phyloP scores from a whole-genome alignment of 2,888 invertebrate genomes.

The Blastobasis adustella region DNA sequence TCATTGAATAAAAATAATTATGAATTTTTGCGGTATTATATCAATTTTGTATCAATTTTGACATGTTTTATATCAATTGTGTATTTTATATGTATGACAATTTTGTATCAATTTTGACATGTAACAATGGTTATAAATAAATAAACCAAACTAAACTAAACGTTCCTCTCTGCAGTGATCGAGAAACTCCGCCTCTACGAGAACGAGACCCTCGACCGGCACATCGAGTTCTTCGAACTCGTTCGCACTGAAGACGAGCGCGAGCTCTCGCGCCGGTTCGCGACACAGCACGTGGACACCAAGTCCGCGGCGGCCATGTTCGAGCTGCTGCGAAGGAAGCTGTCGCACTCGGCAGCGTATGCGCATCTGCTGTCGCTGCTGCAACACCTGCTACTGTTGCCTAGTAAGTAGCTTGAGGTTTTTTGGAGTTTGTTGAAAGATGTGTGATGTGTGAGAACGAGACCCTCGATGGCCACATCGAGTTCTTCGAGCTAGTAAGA shows the following conservation, averaged over 20 bases:
- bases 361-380: slow-evolving; percentile 93
- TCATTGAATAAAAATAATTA: too few species aligned
- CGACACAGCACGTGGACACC: slow-evolving; percentile 93
- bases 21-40: too few species aligned
- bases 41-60: too few species aligned
- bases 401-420: slow-evolving; percentile 43
- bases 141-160: too few species aligned
- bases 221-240: slow-evolving; percentile 99
- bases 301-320: slow-evolving; percentile 96
- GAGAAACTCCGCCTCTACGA: slow-evolving; percentile 94
- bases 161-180: too few species aligned
- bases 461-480: slow-evolving; percentile 95
- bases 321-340: slow-evolving; percentile 88
- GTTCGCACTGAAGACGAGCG: slow-evolving; percentile 97
- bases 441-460: slow-evolving; percentile 85
- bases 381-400: slow-evolving; percentile 90
- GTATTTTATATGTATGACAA: too few species aligned
- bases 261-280: slow-evolving; percentile 92
- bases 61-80: too few species aligned
- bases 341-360: slow-evolving; percentile 94
- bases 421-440: too few species aligned
- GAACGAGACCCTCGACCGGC: slow-evolving; percentile 94
- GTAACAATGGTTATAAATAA: too few species aligned
- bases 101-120: too few species aligned
- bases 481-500: slow-evolving; percentile 99